phyloP scores from a whole-genome alignment of 1,140 invertebrate genomes.

The Ruditapes philippinarum region DNA sequence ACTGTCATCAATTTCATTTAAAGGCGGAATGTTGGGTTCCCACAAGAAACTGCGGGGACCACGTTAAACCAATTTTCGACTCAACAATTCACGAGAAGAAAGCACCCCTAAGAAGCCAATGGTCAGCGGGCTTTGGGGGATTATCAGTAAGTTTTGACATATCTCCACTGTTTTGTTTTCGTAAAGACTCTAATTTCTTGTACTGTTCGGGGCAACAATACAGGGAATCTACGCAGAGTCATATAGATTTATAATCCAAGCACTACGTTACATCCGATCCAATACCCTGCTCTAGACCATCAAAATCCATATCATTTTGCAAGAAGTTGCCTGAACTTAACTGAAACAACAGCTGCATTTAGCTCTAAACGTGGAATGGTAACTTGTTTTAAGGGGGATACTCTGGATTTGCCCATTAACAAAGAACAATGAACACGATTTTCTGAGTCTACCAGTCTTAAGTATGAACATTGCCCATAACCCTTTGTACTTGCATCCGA shows the following conservation, averaged over 20 bases:
- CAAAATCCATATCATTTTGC: constrained; percentile 46
- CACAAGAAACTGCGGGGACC: constrained; percentile 56
- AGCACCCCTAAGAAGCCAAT: no score
- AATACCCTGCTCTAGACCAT: constrained; percentile 5
- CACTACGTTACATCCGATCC: no score
- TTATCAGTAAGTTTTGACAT: no score
- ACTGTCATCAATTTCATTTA: not conserved
- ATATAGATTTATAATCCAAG: no score
- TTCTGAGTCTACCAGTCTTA: constrained; percentile 47
- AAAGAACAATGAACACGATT: constrained; percentile 63
- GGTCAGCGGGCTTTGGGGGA: no score
- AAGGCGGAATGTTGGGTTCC: not conserved
- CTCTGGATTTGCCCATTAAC: constrained; percentile 71
- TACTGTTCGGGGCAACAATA: no score
- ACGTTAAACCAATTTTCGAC: no score
- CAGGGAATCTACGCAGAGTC: no score
- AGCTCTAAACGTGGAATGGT: constrained; percentile 65
- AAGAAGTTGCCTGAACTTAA: constrained; percentile 48
- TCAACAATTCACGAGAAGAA: no score
- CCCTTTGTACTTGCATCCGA: constrained; percentile 71
- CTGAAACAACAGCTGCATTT: no score
- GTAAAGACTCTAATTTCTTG: no score
- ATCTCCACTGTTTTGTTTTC: no score
- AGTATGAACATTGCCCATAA: constrained; percentile 73
- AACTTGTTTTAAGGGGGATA: constrained; percentile 49